Base-by-base conservation (phyloP, 37 sponge, comb jelly and placozoan species). In the Diacarnus erythraeanus region DNA sequence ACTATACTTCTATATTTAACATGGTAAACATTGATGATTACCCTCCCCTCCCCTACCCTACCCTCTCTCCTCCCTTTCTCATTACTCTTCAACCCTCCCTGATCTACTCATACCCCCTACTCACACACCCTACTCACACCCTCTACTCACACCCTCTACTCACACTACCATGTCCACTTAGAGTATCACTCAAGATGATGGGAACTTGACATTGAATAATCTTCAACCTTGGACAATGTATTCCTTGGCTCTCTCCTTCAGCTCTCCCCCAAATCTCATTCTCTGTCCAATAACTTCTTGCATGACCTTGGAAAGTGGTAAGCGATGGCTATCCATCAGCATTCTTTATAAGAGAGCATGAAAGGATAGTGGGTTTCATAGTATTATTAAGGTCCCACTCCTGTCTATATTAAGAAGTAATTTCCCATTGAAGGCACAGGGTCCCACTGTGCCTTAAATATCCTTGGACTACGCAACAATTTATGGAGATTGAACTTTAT, bases 41-140 rank as follows among this genome's bases (percentile, higher is more conserved):
- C 51, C 12, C 70, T 26, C 4, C 51, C 83, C 34, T 36, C 54
- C 67, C 68, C 41, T 71, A 36, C 59, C 61, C 74, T 34, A 18
- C 72, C 64, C 64, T 37, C 54, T 33, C 29, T 29, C 65, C 66
- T 59, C 30, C 75, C 33, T 2, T 37, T 64, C 41, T 71, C 26
- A 57, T 74, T 31, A 2, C 29, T 47, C 70, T 18, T 33, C 58
- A 18, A n/a, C 61, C 61, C 27, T 60, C 61, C 61, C 27, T 17
- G 9, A 6, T 17, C 23, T 25, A 6, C 23, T 17, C 61, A 18
- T 60, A n/a, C 23, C 61, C 22, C 61, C 27, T 25, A 6, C 61
- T 25, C 23, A n/a, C 61, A 18, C 61, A 4, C 5, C 61, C 27
- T 60, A 6, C 61, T 60, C 61, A 4, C 61, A n/a, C 34, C 61